Evolutionary conservation across 2,888 invertebrate genomes (phyloP).

Genomic region (Emesis furor): DNA sequence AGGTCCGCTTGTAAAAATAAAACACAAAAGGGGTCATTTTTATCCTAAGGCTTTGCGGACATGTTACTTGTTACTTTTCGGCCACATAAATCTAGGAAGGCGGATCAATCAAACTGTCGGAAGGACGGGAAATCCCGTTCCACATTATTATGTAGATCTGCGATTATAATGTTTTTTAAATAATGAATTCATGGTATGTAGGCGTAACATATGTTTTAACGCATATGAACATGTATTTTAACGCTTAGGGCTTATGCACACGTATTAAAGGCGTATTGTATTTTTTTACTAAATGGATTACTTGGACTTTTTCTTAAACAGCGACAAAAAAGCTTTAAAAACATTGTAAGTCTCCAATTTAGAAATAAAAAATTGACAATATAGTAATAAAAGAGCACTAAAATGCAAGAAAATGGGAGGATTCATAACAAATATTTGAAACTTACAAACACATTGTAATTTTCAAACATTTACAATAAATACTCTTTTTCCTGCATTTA

Average conservation of each 20-base stretch:
- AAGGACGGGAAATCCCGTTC: constrained; percentile 89
- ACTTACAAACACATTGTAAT: too few species aligned
- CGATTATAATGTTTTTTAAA: constrained; percentile 88
- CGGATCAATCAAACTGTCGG: constrained; percentile 91
- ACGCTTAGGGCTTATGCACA: neutral
- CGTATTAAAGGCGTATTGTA: too few species aligned
- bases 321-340: too few species aligned
- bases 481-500: too few species aligned
- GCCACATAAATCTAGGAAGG: constrained; percentile 89
- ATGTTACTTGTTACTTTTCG: constrained; percentile 87
- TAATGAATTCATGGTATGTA: constrained; percentile 87
- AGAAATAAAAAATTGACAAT: too few species aligned
- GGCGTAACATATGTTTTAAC: constrained; percentile 82
- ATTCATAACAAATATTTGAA: too few species aligned
- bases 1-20: constrained; percentile 90
- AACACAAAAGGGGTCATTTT: constrained; percentile 83
- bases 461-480: too few species aligned
- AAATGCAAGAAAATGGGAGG: too few species aligned
- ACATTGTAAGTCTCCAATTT: too few species aligned
- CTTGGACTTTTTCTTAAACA: too few species aligned
- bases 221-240: constrained; percentile 81
- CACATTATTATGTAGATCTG: constrained; percentile 90
- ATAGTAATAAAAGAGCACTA: too few species aligned
- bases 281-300: too few species aligned
- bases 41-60: constrained; percentile 87